Base-by-base conservation (phyloP, 64 coral and sea anemone genomes). In the Stichodactyla helianthus region DNA sequence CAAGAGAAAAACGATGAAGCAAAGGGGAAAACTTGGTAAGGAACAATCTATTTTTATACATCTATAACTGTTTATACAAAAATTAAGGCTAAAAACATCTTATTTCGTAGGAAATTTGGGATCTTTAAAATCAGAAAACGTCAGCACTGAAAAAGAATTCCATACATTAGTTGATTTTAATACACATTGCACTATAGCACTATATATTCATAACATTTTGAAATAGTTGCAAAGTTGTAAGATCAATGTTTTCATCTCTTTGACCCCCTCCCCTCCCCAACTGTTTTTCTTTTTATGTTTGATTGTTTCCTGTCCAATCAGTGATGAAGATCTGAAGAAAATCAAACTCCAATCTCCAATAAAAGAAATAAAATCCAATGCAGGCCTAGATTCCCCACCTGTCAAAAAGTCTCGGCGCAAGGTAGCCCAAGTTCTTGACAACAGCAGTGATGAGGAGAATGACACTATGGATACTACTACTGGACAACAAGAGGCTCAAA, bases 361-460 rank as follows among this genome's bases (percentile, higher is more conserved):
- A 54, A 87, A 92, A 86, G 59, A 28, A 4, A 68, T 62, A 56
- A 26, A 78, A 71, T 44, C 63, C 4, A 50, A 44, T 14, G 27
- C 77, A 27, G 53, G 53, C 78, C 27, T 56, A 4, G 85, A 92
- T 52, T 92, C 90, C 18, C 78, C 90, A 51, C 90, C 90, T 82
- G 85, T 87, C 51, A 92, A 92, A 60, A 92, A 87, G 61, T 68
- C 90, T 86, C 58, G 85, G 9, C 84, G 81, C 17, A 68, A 83
- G 50, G 86, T 87, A 61, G 52, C 90, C 11, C 59, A 85, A 5
- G 64, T 92, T 71, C 53, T 92, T 82, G 90, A 92, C 70, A 85
- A 92, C 67, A 87, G 84, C 60, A 91, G 90, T 50, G 90, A 92
- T 55, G 90, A 92, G 35, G 90, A 92, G 51, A 87, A 92, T 76